These are phyloP conservation scores for Conchocele bisecta DNA, from an alignment of 2,888 invertebrate genomes.

Conservation along the genomic window DNA sequence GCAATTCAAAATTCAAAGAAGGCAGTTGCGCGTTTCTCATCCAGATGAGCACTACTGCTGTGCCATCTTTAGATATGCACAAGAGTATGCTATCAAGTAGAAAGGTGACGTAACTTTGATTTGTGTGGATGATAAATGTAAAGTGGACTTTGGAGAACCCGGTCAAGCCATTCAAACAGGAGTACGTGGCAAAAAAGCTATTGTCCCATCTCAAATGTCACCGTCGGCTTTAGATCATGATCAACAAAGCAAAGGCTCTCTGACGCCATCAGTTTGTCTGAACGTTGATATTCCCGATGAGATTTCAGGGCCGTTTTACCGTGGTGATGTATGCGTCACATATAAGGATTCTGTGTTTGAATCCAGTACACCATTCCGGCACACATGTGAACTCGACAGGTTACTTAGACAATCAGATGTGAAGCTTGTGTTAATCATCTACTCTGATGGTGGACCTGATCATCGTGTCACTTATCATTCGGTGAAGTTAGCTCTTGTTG, in stretches of 20 bases:
- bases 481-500: constrained; percentile 36
- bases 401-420: background rate
- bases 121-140: constrained; percentile 30
- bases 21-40: constrained; percentile 42
- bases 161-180: constrained; percentile 24
- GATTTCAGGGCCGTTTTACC: constrained; percentile 39
- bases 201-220: constrained; percentile 29
- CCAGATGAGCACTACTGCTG: constrained; percentile 51
- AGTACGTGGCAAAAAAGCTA: constrained; percentile 67
- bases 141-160: constrained; percentile 32
- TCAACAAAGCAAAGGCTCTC: constrained; percentile 42
- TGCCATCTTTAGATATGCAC: constrained; percentile 42
- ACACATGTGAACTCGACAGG: constrained; percentile 13
- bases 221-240: constrained; percentile 56
- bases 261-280: constrained; percentile 56
- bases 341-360: constrained; percentile 52
- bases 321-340: constrained; percentile 43
- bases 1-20: constrained; percentile 40
- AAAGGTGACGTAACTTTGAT: background rate
- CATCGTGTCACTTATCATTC: constrained; percentile 28
- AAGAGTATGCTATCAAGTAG: constrained; percentile 19
- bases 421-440: constrained; percentile 12
- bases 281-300: constrained; percentile 43
- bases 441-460: constrained; percentile 38
- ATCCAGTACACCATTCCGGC: constrained; percentile 19